Evolutionary conservation across 2,888 invertebrate genomes (phyloP), one percentile per base, ranked within the genome.

Genomic region (Microplitis deprimator): DNA sequence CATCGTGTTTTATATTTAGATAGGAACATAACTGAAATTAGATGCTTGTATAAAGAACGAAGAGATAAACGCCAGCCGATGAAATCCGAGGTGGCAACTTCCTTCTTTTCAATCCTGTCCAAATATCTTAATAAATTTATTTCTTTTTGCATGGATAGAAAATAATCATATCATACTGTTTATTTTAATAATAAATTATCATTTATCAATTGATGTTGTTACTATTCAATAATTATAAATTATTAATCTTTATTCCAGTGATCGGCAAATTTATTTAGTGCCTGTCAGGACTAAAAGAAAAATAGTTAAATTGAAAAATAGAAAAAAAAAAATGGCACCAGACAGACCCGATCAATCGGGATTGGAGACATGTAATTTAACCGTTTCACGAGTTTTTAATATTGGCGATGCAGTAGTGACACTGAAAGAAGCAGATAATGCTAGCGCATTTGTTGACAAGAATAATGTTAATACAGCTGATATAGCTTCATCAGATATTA

Each of bases 281-380:
- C 76, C 76, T 67, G 68, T 70, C 65, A 68, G 69, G 39, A 70
- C 8, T 16, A 17, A 16, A 16, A 60, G 29, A 29, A n/a, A 41
- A 61, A 29, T 20, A 68, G 40, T 6, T 17, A 50, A 67, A n/a
- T 17, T 17, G 67, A 29, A 29, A 29, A 29, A 29, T 29, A 29
- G 1, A 29, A 29, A 29, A 29, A 72, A 8, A 82, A 83, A 82
- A 79, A 89, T 89, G 89, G 88, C 88, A 81, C 88, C 89, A 80
- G 89, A 89, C 80, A 87, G 87, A 81, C 88, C 88, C 75, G 88
- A 89, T 77, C 83, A 86, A 77, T 83, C 87, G 72, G 88, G 83
- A 67, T 83, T 87, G 79, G 88, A 88, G 83, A 85, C 82, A 41
- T 82, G 79, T 80, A 84, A 83, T 82, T 79, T 85, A 20, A 80